Conservation (phyloP, 2,888 invertebrate species). For the Hipparchia sbordonii region DNA sequence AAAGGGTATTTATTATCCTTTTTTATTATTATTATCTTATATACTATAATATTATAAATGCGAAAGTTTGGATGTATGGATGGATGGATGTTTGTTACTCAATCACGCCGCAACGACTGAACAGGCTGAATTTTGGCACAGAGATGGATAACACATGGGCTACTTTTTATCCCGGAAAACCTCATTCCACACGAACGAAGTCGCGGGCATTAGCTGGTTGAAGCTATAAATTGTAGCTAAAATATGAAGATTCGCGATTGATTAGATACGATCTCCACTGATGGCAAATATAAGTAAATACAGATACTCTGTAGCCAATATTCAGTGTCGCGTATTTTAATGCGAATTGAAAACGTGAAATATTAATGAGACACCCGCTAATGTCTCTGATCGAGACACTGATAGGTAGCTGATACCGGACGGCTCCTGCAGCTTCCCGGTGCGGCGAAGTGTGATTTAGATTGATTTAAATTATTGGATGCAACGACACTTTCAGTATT, state of each 20-base stretch:
- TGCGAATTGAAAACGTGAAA: constrained; percentile 18
- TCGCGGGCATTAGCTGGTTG: too few species aligned
- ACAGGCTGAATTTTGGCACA: too few species aligned
- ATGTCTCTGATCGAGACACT: constrained; percentile 10
- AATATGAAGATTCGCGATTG: background rate
- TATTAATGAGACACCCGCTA: constrained; percentile 15
- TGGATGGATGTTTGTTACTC: too few species aligned
- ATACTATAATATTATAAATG: too few species aligned
- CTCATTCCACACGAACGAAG: too few species aligned
- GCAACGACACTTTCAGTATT: constrained; percentile 1
- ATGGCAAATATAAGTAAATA: background rate
- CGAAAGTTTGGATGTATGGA: too few species aligned
- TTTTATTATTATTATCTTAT: too few species aligned
- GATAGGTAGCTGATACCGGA: constrained; percentile 5
- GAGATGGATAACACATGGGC: too few species aligned
- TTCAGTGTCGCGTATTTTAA: constrained; percentile 21
- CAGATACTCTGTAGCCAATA: background rate
- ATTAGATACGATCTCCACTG: background rate
- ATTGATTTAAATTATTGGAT: constrained; percentile 21
- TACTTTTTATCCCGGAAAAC: too few species aligned
- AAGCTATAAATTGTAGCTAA: too few species aligned
- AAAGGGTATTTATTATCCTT: too few species aligned
- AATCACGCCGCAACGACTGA: too few species aligned
- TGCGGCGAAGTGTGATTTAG: constrained; percentile 14
- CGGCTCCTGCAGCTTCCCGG: background rate